A percentile compares a stretch with the other conserved stretches of the same genome.
Evolutionary conservation across 2,888 invertebrate genomes (phyloP).

Genomic region (Coleophora flavipennella): DNA sequence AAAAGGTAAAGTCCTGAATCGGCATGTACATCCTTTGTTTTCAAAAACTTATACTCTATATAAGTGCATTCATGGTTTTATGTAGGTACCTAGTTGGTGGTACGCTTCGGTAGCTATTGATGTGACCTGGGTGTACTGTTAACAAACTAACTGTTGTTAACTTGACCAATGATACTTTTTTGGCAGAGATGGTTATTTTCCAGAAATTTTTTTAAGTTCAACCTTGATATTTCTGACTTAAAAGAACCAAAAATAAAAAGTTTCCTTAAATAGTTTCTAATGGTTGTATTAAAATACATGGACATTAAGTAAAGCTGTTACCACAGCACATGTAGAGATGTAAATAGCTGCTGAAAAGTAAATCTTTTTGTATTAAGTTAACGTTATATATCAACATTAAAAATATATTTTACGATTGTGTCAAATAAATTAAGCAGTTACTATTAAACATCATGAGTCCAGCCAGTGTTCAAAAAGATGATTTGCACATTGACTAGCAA

Average conservation of each 20-base stretch:
- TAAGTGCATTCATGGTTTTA: conserved; percentile 43
- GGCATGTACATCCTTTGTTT: conserved; percentile 31
- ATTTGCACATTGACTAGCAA: too few relatives aligned
- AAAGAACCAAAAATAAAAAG: too few relatives aligned
- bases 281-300: too few relatives aligned
- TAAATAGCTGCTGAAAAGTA: conserved; percentile 40
- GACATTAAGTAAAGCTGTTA: conserved; percentile 15
- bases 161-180: conserved; percentile 46
- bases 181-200: too few relatives aligned
- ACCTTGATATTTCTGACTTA: too few relatives aligned
- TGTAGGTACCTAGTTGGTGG: conserved; percentile 34
- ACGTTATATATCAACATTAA: neutral
- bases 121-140: conserved; percentile 69
- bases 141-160: conserved; percentile 30
- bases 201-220: too few relatives aligned
- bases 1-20: conserved; percentile 41
- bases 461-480: too few relatives aligned
- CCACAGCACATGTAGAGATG: conserved; percentile 23
- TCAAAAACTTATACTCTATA: conserved; percentile 33
- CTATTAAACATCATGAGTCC: too few relatives aligned
- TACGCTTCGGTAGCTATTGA: conserved; percentile 36
- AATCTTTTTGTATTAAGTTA: conserved; percentile 22
- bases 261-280: too few relatives aligned
- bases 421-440: too few relatives aligned
- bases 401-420: too few relatives aligned